A percentile compares a stretch with the other conserved stretches of the same genome.
Evolutionary conservation across 1,140 invertebrate genomes (phyloP).

Genomic region (Tachypleus tridentatus): DNA sequence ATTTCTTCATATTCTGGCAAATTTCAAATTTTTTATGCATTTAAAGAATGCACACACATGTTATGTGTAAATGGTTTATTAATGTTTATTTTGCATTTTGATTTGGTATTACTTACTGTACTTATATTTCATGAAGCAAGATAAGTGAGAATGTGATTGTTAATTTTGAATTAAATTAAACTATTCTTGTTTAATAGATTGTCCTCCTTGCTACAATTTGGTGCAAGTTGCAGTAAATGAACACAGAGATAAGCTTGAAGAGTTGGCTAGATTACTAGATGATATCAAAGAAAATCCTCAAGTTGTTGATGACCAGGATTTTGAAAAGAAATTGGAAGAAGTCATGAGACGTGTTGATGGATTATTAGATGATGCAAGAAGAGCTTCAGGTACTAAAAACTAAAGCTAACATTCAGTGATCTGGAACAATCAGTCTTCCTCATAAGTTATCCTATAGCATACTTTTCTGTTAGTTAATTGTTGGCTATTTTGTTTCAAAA

Average conservation of each 20-base stretch:
- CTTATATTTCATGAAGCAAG: no score
- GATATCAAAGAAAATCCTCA: slow-evolving; percentile 60
- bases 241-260: slow-evolving; percentile 60
- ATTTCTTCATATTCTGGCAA: no score
- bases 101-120: no score
- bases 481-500: no score
- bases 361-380: slow-evolving; percentile 51
- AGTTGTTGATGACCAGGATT: slow-evolving; percentile 69
- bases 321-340: slow-evolving; percentile 56
- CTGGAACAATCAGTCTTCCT: no score
- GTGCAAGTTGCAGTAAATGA: slow-evolving; percentile 71
- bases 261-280: slow-evolving; percentile 53
- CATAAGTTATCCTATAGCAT: no score
- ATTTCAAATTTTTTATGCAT: no score
- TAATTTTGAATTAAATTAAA: slow-evolving; percentile 1
- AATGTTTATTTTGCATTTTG: no score
- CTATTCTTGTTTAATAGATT: slow-evolving; percentile 43
- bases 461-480: no score
- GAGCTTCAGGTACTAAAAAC: slow-evolving; percentile 31
- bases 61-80: no score
- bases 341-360: slow-evolving; percentile 57
- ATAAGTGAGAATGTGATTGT: not conserved
- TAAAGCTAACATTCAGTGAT: no score
- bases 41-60: no score
- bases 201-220: slow-evolving; percentile 84